A percentile compares a stretch with the other conserved stretches of the same genome.
Conservation (phyloP, 1,140 invertebrate genomes). For the Rhyacophila brunnea region DNA sequence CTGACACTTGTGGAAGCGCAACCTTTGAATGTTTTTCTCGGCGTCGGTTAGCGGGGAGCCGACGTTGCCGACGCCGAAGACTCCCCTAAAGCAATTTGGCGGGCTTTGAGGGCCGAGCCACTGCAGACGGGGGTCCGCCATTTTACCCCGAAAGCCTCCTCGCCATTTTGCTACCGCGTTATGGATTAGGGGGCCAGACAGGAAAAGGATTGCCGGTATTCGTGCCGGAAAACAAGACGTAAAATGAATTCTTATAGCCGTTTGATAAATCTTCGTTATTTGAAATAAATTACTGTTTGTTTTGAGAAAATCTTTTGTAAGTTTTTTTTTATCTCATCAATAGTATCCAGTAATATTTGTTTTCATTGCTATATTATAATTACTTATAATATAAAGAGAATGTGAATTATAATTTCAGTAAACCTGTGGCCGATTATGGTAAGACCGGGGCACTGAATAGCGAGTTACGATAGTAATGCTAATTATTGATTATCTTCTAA, state of each 20-base stretch:
- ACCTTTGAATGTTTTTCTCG: neutral
- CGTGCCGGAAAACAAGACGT: neutral
- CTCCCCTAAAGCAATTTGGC: constrained; percentile 15
- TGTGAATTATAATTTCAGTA: too few relatives aligned
- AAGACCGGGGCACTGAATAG: too few relatives aligned
- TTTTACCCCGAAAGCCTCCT: neutral
- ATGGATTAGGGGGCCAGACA: neutral
- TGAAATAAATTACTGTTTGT: too few relatives aligned
- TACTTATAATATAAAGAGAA: too few relatives aligned
- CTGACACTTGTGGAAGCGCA: constrained; percentile 9
- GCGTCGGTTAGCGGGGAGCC: neutral
- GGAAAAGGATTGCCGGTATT: neutral
- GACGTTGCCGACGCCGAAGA: constrained; percentile 8
- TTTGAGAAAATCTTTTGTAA: too few relatives aligned
- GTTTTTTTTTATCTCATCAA: too few relatives aligned
- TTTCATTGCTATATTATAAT: too few relatives aligned
- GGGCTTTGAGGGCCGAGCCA: neutral
- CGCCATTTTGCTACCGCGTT: neutral
- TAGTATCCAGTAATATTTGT: too few relatives aligned
- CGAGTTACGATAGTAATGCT: too few relatives aligned
- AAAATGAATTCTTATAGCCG: neutral
- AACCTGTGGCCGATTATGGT: too few relatives aligned
- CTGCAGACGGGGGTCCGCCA: constrained; percentile 1
- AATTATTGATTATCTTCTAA: too few relatives aligned
- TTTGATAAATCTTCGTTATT: too few relatives aligned